These are phyloP conservation scores for Saturnia japonica DNA, from an alignment of 2,888 invertebrate species.

Conservation along the genomic window DNA sequence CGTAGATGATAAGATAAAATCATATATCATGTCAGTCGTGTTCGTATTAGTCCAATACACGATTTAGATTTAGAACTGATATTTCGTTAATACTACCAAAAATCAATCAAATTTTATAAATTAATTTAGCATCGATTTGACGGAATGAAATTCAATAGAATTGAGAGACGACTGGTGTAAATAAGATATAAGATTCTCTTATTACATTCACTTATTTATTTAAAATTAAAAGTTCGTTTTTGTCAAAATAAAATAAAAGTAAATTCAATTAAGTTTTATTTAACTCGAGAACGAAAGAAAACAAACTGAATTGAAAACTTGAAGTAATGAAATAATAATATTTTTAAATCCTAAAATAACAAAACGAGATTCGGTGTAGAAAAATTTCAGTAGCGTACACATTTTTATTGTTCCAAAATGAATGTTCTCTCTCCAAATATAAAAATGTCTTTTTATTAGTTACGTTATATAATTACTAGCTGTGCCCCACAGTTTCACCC, in stretches of 20 bases:
- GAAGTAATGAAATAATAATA: constrained; percentile 5
- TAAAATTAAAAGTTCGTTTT: background rate
- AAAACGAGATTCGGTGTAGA: background rate
- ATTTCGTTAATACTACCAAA: no score
- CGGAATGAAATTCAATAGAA: background rate
- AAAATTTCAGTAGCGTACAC: background rate
- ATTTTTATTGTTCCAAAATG: background rate
- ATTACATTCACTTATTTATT: background rate
- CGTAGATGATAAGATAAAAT: no score
- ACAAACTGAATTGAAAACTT: background rate
- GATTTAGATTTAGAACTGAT: no score
- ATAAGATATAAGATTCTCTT: background rate
- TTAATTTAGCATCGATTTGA: background rate
- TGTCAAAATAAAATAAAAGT: background rate
- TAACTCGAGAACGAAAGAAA: background rate
- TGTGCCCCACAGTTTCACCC: no score
- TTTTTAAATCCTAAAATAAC: constrained; percentile 8
- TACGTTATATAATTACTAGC: background rate
- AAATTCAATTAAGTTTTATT: background rate
- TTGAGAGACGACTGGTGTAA: background rate
- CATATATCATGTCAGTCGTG: no score
- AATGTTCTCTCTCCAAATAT: background rate
- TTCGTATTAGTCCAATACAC: no score
- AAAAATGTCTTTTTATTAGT: background rate
- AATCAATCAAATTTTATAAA: no score